A percentile compares a stretch with the other conserved stretches of the same genome.
phyloP scores from a whole-genome alignment of 2,113 vertebrate genomes.

The Equus przewalskii region DNA sequence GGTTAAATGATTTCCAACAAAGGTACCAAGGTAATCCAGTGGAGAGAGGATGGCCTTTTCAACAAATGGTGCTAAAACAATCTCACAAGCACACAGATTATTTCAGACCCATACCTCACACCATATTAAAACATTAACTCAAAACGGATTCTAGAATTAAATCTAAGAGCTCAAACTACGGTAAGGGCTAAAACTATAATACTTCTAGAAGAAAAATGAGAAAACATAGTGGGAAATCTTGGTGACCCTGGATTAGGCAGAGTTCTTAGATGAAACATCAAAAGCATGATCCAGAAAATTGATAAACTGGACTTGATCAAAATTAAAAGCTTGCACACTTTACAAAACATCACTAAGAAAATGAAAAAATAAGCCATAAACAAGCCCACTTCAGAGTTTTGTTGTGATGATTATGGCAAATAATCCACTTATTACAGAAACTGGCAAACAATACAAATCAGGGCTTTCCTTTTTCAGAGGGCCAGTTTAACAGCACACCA shows the following conservation, averaged over 20 bases:
- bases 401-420: not conserved
- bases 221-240: not conserved
- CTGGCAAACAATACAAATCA: not conserved
- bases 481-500: not conserved
- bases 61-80: not conserved
- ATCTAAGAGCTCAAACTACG: not conserved
- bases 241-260: not conserved
- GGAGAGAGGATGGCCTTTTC: not conserved
- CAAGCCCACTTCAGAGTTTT: not conserved
- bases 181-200: not conserved
- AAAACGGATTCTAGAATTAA: slow-evolving; percentile 21
- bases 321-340: not conserved
- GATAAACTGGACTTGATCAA: not conserved
- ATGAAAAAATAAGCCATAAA: no score
- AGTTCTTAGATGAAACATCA: not conserved
- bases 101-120: not conserved
- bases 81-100: not conserved
- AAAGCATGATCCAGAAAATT: slow-evolving; percentile 17
- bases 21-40: not conserved
- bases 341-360: not conserved
- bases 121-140: not conserved
- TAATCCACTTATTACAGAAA: not conserved
- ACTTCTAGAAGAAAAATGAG: not conserved
- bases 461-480: not conserved
- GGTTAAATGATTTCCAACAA: not conserved